phyloP scores from a whole-genome alignment of 2,113 vertebrate species.

The Myotis yumanensis region DNA sequence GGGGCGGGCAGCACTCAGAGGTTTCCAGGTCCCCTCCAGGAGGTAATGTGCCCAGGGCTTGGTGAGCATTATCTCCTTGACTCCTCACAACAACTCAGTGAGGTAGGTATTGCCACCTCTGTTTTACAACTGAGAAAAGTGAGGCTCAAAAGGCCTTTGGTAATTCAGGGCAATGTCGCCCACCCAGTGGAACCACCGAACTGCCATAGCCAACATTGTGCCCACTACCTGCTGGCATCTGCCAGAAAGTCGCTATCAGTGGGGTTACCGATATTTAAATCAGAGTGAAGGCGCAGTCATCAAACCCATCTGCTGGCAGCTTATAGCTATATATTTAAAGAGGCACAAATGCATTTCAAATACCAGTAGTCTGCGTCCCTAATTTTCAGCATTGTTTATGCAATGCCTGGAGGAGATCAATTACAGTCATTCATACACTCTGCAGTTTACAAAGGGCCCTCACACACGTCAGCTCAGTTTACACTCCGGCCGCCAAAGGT shows the following conservation, averaged over 20 bases:
- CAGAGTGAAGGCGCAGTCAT: background rate
- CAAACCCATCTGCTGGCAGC: background rate
- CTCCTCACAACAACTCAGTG: background rate
- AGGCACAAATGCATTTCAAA: conserved; percentile 11
- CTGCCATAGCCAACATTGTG: background rate
- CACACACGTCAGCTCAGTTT: conserved; percentile 40
- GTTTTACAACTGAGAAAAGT: background rate
- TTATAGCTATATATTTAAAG: background rate
- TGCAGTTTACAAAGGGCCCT: conserved; percentile 43
- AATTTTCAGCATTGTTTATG: conserved; percentile 60
- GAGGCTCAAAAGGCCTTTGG: background rate
- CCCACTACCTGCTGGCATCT: background rate
- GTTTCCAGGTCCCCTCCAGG: background rate
- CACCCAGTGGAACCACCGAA: background rate
- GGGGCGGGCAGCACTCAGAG: background rate
- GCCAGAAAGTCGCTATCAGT: background rate
- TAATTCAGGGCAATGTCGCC: background rate
- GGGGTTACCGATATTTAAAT: background rate
- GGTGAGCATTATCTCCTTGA: background rate
- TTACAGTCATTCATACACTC: conserved; percentile 30
- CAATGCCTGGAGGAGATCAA: background rate
- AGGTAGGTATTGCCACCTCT: background rate
- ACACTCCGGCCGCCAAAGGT: background rate
- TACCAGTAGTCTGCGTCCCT: background rate
- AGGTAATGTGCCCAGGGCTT: background rate